Percentiles rank a stretch among this genome's conserved stretches.
phyloP scores from a whole-genome alignment of 2,797 vertebrate species.

The Ciconia nigra region DNA sequence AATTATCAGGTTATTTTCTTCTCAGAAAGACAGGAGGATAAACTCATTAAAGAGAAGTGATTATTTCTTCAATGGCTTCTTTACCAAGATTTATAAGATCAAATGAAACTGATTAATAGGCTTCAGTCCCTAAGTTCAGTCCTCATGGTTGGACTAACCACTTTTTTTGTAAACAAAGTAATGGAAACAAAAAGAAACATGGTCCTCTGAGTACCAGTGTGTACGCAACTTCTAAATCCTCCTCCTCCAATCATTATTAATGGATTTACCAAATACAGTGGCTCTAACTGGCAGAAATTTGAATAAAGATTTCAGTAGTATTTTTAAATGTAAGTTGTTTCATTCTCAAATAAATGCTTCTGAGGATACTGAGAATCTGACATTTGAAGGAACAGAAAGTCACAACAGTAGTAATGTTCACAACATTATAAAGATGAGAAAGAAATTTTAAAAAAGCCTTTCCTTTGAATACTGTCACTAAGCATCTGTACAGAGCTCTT shows the following conservation, averaged over 20 bases:
- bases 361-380: not conserved
- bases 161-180: not conserved
- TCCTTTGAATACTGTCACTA: not conserved
- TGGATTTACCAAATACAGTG: not conserved
- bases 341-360: not conserved
- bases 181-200: not conserved
- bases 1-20: not conserved
- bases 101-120: not conserved
- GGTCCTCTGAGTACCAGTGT: not conserved
- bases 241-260: not conserved
- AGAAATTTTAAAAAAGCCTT: not conserved
- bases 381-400: not conserved
- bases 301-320: not conserved
- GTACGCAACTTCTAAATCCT: not conserved
- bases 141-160: not conserved
- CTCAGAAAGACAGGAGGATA: not conserved
- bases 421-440: not conserved
- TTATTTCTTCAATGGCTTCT: not conserved
- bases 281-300: not conserved
- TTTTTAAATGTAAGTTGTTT: not conserved
- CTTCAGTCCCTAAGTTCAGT: not conserved
- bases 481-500: not conserved
- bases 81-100: not conserved
- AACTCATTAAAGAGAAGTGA: not conserved
- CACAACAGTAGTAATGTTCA: not conserved